Percentiles rank a stretch among this genome's conserved stretches.
Conservation (phyloP, 2,113 vertebrate species). For the Alces alces region DNA sequence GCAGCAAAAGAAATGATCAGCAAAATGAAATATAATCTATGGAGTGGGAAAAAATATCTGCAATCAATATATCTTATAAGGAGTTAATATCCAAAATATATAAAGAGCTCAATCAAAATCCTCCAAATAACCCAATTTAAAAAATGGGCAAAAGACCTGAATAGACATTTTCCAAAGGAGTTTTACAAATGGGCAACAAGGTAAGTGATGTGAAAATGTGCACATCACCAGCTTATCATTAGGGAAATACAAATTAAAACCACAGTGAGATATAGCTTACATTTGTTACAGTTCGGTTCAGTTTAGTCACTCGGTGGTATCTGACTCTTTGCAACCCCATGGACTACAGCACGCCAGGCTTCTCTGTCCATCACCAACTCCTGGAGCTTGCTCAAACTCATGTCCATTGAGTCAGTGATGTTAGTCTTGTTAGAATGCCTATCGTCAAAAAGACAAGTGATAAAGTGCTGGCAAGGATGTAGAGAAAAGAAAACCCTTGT, state of each 20-base stretch:
- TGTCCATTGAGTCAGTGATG: not conserved
- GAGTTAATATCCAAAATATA: not conserved
- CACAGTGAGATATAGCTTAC: not conserved
- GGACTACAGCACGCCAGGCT: not conserved
- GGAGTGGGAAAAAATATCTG: not conserved
- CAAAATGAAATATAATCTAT: not conserved
- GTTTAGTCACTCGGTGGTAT: not conserved
- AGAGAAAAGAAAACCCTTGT: not conserved
- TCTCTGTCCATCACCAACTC: not conserved
- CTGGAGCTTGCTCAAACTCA: not conserved
- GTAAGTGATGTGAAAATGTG: not conserved
- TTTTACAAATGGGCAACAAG: not conserved
- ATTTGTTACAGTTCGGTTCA: not conserved
- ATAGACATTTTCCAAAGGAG: not conserved
- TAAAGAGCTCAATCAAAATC: not conserved
- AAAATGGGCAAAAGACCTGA: not conserved
- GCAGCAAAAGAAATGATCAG: not conserved
- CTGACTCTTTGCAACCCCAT: accelerated
- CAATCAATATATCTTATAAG: not conserved
- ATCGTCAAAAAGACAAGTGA: not conserved
- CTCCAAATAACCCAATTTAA: not conserved
- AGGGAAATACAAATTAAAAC: not conserved
- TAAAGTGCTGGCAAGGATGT: not conserved
- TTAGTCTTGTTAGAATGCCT: not conserved
- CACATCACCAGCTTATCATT: not conserved